These are phyloP conservation scores for Acrocephalus scirpaceus DNA, from an alignment of 2,797 vertebrate species.

Conservation along the genomic window DNA sequence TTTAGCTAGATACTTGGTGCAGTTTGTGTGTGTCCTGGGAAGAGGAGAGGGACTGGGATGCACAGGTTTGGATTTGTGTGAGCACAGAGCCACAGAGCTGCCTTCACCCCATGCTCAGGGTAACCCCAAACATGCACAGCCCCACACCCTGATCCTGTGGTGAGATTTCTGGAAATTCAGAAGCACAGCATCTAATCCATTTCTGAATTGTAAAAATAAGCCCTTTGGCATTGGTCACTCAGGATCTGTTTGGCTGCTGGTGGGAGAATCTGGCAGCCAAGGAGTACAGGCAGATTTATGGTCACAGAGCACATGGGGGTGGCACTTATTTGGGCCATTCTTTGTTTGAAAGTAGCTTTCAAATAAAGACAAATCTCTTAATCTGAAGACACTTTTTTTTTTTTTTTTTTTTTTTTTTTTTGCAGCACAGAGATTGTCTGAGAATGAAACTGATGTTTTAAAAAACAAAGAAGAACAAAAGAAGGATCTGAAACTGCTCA, in stretches of 20 bases:
- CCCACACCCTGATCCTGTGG: not conserved
- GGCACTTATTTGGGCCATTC: not conserved
- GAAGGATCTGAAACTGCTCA: not conserved
- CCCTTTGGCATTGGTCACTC: not conserved
- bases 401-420: not conserved
- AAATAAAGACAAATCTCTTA: not conserved
- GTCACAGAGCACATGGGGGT: not conserved
- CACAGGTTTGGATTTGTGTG: not conserved
- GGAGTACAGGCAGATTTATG: not conserved
- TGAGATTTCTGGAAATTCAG: not conserved
- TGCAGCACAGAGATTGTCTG: not conserved
- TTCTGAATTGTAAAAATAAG: not conserved
- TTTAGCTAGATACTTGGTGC: not conserved
- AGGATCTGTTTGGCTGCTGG: not conserved
- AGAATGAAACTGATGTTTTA: constrained; percentile 13
- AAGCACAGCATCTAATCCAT: not conserved
- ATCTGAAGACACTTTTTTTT: not conserved
- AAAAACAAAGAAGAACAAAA: not conserved
- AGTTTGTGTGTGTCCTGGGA: not conserved
- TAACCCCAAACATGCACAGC: not conserved
- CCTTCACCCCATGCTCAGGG: not conserved
- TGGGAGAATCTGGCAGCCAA: not conserved
- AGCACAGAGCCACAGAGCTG: not conserved
- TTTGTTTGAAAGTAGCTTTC: not conserved
- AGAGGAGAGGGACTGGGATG: not conserved